Percentiles rank a stretch among this genome's conserved stretches.
These are phyloP conservation scores for Antennarius striatus DNA, from an alignment of 2,113 vertebrate genomes.

Conservation along the genomic window DNA sequence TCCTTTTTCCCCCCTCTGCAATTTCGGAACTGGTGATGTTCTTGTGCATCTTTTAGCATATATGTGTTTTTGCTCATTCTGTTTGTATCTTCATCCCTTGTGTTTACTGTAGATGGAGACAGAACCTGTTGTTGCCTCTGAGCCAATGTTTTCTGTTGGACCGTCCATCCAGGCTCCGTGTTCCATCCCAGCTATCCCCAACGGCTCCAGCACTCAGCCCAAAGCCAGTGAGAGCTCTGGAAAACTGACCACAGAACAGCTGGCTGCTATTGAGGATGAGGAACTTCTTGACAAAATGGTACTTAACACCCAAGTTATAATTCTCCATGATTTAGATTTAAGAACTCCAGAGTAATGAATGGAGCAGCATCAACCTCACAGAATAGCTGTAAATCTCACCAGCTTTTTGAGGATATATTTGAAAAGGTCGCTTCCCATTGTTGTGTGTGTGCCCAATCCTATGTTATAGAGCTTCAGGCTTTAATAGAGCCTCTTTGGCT, in stretches of 20 bases:
- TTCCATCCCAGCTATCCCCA: conserved; percentile 75
- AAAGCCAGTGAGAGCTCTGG: conserved; percentile 67
- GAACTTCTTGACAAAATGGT: conserved; percentile 96
- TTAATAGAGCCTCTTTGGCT: conserved; percentile 22
- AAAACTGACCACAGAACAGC: conserved; percentile 82
- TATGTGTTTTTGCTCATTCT: not conserved
- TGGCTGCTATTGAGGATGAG: conserved; percentile 91
- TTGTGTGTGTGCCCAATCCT: conserved; percentile 15
- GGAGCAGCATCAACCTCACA: conserved; percentile 1
- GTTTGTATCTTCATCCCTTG: conserved; percentile 9
- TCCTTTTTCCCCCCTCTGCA: not conserved
- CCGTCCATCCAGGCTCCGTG: conserved; percentile 47
- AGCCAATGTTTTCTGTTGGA: conserved; percentile 63
- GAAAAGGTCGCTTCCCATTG: conserved; percentile 3
- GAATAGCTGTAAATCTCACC: conserved; percentile 14
- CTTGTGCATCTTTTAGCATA: too few relatives aligned
- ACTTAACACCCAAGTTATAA: conserved; percentile 36
- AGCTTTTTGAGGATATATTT: conserved; percentile 16
- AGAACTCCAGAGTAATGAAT: conserved; percentile 15
- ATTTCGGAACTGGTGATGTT: not conserved
- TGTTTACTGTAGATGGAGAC: conserved; percentile 81
- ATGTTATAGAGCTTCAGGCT: conserved; percentile 9
- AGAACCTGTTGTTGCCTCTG: conserved; percentile 68
- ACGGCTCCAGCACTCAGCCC: conserved; percentile 70
- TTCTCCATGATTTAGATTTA: conserved; percentile 23